Evolutionary conservation across 2,113 vertebrate species (phyloP), one percentile per base, ranked within the genome.

Genomic region (Tenrec ecaudatus): DNA sequence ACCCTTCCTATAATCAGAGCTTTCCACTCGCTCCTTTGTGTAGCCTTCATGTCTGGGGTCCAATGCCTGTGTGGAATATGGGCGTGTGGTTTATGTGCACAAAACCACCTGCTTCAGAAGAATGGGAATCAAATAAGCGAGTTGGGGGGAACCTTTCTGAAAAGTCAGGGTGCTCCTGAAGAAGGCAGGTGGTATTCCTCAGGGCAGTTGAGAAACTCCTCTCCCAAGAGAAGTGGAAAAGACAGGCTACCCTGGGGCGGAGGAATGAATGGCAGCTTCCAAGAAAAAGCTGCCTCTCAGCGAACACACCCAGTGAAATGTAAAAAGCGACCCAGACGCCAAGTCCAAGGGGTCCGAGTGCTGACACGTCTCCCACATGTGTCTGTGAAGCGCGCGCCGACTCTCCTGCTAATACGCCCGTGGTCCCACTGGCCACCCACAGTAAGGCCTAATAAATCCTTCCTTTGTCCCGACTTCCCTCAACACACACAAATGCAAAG

Each of bases 401-500:
- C 31, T 68, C 77, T 23, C 15, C 87, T 58, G 27, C 29, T 31
- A 29, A 58, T 68, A 15, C 71, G 82, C 89, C 89, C 68, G 64
- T 78, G 90, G 87, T 66, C 80, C 71, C 66, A 62, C 93, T 27
- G 97, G 90, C 95, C 97, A 96, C 95, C 95, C 96, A 97, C 95
- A 78, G 95, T 82, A 94, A 88, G 89, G 81, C 82, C 92, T 86
- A 71, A 95, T 97, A 96, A 97, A 97, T 95, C 97, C 95, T 96
- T 69, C 93, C 86, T 96, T 97, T 97, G 97, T 97, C 95, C 93
- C 83, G 85, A 90, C 88, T 94, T 94, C 92, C 95, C 95, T 81
- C 92, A 94, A 91, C 85, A 95, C 95, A 97, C 95, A 97, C 95
- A 96, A 94, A 97, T 93, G 82, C 95, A 96, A 95, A 97, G 95